Percentiles rank a stretch among this genome's conserved stretches.
phyloP scores from a whole-genome alignment of 1,140 invertebrate genomes.

The Bombyx mandarina region DNA sequence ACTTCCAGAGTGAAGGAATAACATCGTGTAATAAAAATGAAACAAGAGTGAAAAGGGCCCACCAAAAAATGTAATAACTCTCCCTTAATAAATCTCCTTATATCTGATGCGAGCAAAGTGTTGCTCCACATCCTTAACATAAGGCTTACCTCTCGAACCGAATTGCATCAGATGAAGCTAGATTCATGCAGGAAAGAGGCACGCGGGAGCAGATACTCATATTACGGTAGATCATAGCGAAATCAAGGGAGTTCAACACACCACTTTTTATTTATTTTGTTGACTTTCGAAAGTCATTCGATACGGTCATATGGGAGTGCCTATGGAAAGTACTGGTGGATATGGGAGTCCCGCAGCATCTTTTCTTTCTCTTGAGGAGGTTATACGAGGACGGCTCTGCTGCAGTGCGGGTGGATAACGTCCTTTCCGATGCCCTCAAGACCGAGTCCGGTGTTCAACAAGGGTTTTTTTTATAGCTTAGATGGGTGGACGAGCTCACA shows the following conservation, averaged over 20 bases:
- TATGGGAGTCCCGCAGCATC: no score
- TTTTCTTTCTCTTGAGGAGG: no score
- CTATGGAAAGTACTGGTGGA: neutral
- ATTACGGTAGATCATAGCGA: slow-evolving; percentile 8
- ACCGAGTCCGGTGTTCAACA: no score
- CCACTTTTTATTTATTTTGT: slow-evolving; percentile 7
- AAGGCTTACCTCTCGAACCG: slow-evolving; percentile 11
- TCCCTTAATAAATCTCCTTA: slow-evolving; percentile 11
- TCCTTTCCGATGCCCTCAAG: no score
- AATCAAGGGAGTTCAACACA: slow-evolving; percentile 10
- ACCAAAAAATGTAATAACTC: slow-evolving; percentile 17
- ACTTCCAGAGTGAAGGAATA: no score
- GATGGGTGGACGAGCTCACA: no score
- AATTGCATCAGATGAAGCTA: slow-evolving; percentile 18
- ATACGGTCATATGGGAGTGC: slow-evolving; percentile 12
- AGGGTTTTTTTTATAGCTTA: no score
- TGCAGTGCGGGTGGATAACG: no score
- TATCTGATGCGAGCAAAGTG: slow-evolving; percentile 21
- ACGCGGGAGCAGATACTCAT: slow-evolving; percentile 22
- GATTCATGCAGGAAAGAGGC: slow-evolving; percentile 18
- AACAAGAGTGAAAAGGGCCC: slow-evolving; percentile 16
- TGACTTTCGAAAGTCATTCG: no score
- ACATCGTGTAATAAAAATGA: no score
- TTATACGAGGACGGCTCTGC: no score
- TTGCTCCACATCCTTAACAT: slow-evolving; percentile 17